phyloP scores from a whole-genome alignment of 1,140 invertebrate species.

The Calliphora vicina region DNA sequence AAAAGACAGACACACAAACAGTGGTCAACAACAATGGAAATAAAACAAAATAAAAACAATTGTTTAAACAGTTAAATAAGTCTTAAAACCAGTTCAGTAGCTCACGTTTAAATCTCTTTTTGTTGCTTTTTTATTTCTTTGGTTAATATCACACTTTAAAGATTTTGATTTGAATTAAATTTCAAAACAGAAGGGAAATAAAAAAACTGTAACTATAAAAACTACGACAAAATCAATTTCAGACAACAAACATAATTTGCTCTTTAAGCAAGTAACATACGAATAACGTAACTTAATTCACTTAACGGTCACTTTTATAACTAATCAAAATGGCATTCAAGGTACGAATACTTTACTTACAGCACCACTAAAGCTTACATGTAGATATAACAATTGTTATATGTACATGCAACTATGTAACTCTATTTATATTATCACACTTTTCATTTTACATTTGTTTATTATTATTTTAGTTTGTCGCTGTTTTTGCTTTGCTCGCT shows the following conservation, averaged over 20 bases:
- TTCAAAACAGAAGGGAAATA: not conserved
- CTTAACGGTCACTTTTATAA: constrained; percentile 4
- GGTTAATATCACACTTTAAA: not conserved
- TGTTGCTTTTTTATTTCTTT: not conserved
- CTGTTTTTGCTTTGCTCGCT: constrained; percentile 51
- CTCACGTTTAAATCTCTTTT: too few relatives aligned
- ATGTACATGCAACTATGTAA: not conserved
- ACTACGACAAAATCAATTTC: not conserved
- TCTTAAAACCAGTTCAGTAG: not conserved
- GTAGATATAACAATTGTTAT: too few relatives aligned
- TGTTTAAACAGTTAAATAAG: not conserved
- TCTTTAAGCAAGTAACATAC: constrained; percentile 9
- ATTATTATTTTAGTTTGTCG: constrained; percentile 48
- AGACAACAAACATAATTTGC: not conserved
- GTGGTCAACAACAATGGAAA: not conserved
- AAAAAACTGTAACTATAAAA: not conserved
- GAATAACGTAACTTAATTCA: not conserved
- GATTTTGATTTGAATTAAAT: not conserved
- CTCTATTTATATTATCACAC: not conserved
- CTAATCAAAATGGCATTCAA: constrained; percentile 57
- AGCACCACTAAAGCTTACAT: too few relatives aligned
- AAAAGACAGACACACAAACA: too few relatives aligned
- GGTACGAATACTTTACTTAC: constrained; percentile 41
- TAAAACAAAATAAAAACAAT: not conserved
- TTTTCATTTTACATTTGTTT: not conserved